Conservation (phyloP, 2,888 invertebrate species). For the Orthosia cruda region DNA sequence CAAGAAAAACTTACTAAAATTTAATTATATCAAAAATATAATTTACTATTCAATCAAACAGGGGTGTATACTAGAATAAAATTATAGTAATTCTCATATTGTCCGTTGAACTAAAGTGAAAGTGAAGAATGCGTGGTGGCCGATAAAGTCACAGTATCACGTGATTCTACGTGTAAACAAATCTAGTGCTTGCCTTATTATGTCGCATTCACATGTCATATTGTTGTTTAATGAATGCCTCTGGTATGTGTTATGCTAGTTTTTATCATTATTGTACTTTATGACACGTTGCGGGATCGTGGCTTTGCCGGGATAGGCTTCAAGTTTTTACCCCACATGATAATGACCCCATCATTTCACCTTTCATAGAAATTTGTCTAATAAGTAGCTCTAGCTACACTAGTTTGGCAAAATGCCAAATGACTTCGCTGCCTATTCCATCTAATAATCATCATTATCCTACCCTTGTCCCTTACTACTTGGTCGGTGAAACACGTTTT, state of each 20-base stretch:
- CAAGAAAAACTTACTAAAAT: too few species aligned
- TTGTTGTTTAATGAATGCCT: conserved; percentile 8
- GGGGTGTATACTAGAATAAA: background rate
- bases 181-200: conserved; percentile 13
- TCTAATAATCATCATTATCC: background rate
- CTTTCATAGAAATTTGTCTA: background rate
- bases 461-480: too few species aligned
- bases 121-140: conserved; percentile 43
- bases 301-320: background rate
- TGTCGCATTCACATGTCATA: conserved; percentile 2
- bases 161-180: conserved; percentile 26
- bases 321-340: background rate
- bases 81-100: conserved; percentile 7
- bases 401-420: background rate
- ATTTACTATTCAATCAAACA: background rate
- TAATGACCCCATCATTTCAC: background rate
- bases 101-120: conserved; percentile 29
- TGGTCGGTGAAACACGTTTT: too few species aligned
- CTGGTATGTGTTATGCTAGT: background rate
- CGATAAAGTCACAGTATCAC: conserved; percentile 7
- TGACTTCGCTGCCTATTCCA: too few species aligned
- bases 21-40: background rate
- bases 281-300: too few species aligned
- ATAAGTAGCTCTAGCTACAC: background rate
- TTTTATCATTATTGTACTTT: background rate